Base-by-base conservation (phyloP, 2,113 vertebrate genomes). In the Acrocephalus arundinaceus region DNA sequence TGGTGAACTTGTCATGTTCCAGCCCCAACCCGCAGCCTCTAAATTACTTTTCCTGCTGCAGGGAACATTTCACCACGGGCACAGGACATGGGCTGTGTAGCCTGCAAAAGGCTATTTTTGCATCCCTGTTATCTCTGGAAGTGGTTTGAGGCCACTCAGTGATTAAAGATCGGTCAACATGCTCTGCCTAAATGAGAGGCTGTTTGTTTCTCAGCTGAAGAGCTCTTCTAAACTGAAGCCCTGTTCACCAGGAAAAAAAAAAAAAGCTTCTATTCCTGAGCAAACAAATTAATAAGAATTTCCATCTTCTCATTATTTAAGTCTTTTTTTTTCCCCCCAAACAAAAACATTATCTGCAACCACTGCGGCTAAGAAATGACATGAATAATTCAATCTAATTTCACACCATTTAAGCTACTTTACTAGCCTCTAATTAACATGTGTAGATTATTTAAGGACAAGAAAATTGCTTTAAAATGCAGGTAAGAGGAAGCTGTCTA, bases 301-400 rank as follows among this genome's bases (percentile, higher is more conserved):
- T 81, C 84, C 87, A 78, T 87, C 77, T 71, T 93, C 72, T 96
- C 54, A 21, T 97, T 93, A 87, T 96, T 95, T 84, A 77, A 82
- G 88, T 25, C 41, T 61, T 82, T 89, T 87, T 86, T 15, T 15
- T 12, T 5, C 3, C 7, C 52, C 67, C 78, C 16, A 75, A 94
- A 95, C 33, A 88, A 95, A 97, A 96, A 87, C 33, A 67, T 82
- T 86, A 90, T 81, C 66, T 88, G 67, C 63, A 85, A 96, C 67
- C 72, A 51, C 63, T 72, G 85, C 70, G 79, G 73, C 93, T 90
- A 91, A 94, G 88, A 96, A 96, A 63, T 86, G 48, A 78, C 79
- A 96, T 96, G 95, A 97, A 97, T 97, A 96, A 97, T 96, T 97
- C 91, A 94, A 92, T 91, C 86, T 97, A 90, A 98, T 97, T 97